These are phyloP conservation scores for Acanthosepion pharaonis DNA, from an alignment of 2,888 invertebrate genomes.

Conservation along the genomic window DNA sequence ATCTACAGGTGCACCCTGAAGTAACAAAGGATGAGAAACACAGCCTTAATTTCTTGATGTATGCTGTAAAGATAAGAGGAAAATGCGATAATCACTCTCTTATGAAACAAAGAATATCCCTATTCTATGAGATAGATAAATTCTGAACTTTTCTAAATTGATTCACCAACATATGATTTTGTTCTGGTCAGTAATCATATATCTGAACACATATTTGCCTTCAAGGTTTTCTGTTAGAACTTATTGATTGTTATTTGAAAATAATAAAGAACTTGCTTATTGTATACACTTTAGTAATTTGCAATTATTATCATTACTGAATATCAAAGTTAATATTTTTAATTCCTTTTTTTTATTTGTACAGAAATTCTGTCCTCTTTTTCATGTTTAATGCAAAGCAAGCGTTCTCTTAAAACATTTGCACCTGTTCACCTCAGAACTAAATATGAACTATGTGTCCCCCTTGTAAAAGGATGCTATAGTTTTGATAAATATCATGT, in stretches of 20 bases:
- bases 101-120: background rate
- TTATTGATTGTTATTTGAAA: background rate
- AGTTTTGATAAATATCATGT: background rate
- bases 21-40: too few relatives aligned
- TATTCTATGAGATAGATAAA: background rate
- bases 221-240: background rate
- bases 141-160: background rate
- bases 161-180: background rate
- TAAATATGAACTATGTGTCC: background rate
- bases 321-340: background rate
- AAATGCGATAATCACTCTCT: background rate
- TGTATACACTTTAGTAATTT: background rate
- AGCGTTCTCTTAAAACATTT: background rate
- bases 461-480: background rate
- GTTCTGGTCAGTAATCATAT: background rate
- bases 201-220: background rate
- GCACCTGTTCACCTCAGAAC: background rate
- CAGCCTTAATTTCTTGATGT: background rate
- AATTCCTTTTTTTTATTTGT: background rate
- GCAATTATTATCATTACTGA: background rate
- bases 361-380: background rate
- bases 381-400: background rate
- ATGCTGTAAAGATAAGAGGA: too few relatives aligned
- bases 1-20: too few relatives aligned
- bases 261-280: background rate